Evolutionary conservation across 2,888 invertebrate genomes (phyloP).

Genomic region (Antheraea assamensis): DNA sequence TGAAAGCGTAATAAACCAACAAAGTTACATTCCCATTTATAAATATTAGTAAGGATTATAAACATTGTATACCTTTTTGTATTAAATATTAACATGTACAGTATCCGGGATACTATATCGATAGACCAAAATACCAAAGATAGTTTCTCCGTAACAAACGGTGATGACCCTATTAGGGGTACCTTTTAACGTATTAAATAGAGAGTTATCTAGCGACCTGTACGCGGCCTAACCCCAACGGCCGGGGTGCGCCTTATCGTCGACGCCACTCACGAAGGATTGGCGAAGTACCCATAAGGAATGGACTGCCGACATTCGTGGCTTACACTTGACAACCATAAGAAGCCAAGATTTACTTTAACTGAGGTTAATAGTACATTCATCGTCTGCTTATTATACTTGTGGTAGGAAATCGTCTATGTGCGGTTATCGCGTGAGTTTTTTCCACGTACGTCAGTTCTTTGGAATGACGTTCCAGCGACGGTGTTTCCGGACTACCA

Average conservation of each 20-base stretch:
- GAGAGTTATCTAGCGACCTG: constrained; percentile 70
- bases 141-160: constrained; percentile 70
- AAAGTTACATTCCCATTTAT: too few relatives aligned
- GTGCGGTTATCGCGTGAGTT: too few relatives aligned
- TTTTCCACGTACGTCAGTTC: too few relatives aligned
- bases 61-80: not conserved
- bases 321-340: constrained; percentile 43
- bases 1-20: too few relatives aligned
- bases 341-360: not conserved
- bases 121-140: constrained; percentile 45
- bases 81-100: not conserved
- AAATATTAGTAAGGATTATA: not conserved
- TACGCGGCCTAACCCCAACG: constrained; percentile 59
- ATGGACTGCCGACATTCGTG: constrained; percentile 48
- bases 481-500: too few relatives aligned
- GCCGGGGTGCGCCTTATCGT: constrained; percentile 55
- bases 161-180: constrained; percentile 75
- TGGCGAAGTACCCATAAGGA: constrained; percentile 41
- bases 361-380: not conserved
- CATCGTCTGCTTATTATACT: not conserved
- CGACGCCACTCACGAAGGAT: constrained; percentile 67
- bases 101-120: not conserved
- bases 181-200: constrained; percentile 81
- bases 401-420: too few relatives aligned
- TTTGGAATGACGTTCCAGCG: too few relatives aligned